Evolutionary conservation across 2,113 vertebrate genomes (phyloP).

Genomic region (Salvelinus namaycush): DNA sequence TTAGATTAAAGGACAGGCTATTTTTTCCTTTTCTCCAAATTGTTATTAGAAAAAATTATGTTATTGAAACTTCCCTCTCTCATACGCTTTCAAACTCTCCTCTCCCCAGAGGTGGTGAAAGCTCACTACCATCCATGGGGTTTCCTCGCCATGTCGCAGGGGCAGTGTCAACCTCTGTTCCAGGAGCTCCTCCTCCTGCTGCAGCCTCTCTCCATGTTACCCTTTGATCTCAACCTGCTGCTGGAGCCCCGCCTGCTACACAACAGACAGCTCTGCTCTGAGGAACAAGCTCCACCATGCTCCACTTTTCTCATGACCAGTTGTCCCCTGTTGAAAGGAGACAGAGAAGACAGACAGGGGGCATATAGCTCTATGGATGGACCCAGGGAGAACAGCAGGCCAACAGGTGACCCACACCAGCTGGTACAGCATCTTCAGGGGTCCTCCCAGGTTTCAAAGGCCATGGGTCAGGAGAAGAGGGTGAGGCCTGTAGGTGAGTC

Average conservation of each 20-base stretch:
- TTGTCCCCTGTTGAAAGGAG: slow-evolving; percentile 60
- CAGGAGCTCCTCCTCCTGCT: slow-evolving; percentile 91
- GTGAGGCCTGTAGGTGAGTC: slow-evolving; percentile 49
- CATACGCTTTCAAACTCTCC: background rate
- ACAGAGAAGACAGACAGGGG: slow-evolving; percentile 7
- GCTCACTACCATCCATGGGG: slow-evolving; percentile 89
- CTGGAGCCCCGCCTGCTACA: slow-evolving; percentile 83
- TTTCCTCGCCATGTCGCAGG: slow-evolving; percentile 86
- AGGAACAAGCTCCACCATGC: slow-evolving; percentile 76
- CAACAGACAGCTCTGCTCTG: slow-evolving; percentile 74
- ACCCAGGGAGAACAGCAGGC: slow-evolving; percentile 13
- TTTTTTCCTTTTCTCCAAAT: background rate
- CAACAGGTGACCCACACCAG: slow-evolving; percentile 13
- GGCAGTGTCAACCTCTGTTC: slow-evolving; percentile 80
- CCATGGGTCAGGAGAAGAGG: slow-evolving; percentile 49
- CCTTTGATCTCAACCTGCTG: slow-evolving; percentile 91
- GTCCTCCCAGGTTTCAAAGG: slow-evolving; percentile 20
- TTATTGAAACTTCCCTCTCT: background rate
- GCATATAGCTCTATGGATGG: background rate
- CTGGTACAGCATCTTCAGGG: background rate
- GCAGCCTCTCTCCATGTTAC: slow-evolving; percentile 89
- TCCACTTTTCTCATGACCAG: slow-evolving; percentile 82
- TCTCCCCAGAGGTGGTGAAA: slow-evolving; percentile 79
- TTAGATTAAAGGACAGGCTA: background rate
- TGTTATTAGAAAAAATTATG: background rate